phyloP scores from a whole-genome alignment of 2,888 invertebrate genomes.

The Toxonevra muliebris region DNA sequence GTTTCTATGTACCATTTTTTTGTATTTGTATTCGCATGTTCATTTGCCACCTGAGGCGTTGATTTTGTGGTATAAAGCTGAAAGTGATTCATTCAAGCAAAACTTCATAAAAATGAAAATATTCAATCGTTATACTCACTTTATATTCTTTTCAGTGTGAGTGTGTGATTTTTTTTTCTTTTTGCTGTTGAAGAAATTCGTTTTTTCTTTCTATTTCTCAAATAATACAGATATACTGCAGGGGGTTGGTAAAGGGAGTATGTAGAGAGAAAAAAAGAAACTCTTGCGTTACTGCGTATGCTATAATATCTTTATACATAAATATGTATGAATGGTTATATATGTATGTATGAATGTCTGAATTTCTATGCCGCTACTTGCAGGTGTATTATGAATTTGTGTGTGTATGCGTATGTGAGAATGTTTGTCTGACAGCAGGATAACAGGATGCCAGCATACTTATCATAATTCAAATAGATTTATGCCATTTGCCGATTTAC shows the following conservation, averaged over 20 bases:
- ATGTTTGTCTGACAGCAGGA: slow-evolving; percentile 26
- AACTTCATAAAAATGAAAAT: slow-evolving; percentile 21
- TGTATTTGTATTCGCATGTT: neutral
- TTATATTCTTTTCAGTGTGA: neutral
- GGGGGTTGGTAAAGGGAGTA: too few relatives aligned
- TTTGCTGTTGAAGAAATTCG: too few relatives aligned
- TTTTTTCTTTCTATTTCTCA: too few relatives aligned
- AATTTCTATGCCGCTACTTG: slow-evolving; percentile 7
- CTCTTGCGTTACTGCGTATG: neutral
- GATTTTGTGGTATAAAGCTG: slow-evolving; percentile 10
- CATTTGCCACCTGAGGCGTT: slow-evolving; percentile 3
- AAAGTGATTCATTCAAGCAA: slow-evolving; percentile 18
- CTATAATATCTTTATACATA: neutral
- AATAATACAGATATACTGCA: too few relatives aligned
- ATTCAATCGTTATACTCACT: slow-evolving; percentile 1
- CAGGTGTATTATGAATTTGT: slow-evolving; percentile 8
- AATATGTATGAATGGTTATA: neutral
- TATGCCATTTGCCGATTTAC: slow-evolving; percentile 29
- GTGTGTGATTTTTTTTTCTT: too few relatives aligned
- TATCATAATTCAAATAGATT: slow-evolving; percentile 37
- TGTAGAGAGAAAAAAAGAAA: too few relatives aligned
- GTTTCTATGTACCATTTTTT: neutral
- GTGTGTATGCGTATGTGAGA: slow-evolving; percentile 19
- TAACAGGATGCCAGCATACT: slow-evolving; percentile 30
- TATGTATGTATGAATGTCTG: neutral